A percentile compares a stretch with the other conserved stretches of the same genome.
phyloP scores from a whole-genome alignment of 2,113 vertebrate species.

The Ictalurus punctatus region DNA sequence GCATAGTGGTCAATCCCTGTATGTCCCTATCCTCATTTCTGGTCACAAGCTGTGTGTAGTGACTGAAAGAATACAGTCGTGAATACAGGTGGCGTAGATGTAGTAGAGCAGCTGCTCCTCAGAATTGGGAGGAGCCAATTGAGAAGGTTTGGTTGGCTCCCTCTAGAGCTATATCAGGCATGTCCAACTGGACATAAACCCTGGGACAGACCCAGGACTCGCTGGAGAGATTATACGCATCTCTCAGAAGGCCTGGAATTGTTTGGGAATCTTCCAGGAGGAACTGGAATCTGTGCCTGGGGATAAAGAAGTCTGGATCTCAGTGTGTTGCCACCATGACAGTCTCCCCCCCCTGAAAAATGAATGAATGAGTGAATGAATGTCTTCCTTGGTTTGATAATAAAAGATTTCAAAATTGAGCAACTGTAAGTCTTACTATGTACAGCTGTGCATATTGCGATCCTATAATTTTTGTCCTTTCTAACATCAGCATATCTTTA shows the following conservation, averaged over 20 bases:
- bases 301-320: not conserved
- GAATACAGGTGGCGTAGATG: not conserved
- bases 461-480: not conserved
- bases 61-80: not conserved
- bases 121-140: not conserved
- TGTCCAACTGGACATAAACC: not conserved
- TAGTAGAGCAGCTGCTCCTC: not conserved
- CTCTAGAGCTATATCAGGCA: not conserved
- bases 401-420: not conserved
- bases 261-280: not conserved
- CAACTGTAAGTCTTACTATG: not conserved
- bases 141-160: not conserved
- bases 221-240: not conserved
- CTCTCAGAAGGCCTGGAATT: not conserved
- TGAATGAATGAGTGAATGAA: not conserved
- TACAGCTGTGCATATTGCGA: not conserved
- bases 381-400: not conserved
- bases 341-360: not conserved
- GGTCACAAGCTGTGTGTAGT: not conserved
- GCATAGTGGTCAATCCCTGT: not conserved
- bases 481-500: not conserved
- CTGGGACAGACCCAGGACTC: not conserved
- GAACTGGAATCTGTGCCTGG: not conserved
- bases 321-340: not conserved
- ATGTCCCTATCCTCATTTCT: not conserved